Conservation (phyloP, 2,888 invertebrate genomes). For the Acrobasis repandana region DNA sequence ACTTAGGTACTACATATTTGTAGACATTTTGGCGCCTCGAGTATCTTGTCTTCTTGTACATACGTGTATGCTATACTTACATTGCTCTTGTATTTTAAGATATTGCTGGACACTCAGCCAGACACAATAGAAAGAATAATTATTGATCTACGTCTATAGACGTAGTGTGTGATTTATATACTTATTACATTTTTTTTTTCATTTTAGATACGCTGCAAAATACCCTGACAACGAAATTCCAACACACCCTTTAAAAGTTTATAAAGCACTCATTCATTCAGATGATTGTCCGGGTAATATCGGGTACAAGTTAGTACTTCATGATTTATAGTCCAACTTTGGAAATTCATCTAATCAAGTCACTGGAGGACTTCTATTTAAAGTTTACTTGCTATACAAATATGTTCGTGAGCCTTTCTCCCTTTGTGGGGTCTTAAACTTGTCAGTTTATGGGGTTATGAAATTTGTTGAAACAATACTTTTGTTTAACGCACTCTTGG, state of each 20-base stretch:
- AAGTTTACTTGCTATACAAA: not conserved
- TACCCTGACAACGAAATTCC: conserved; percentile 46
- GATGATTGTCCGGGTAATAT: conserved; percentile 58
- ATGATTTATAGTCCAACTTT: not conserved
- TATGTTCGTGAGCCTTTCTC: not conserved
- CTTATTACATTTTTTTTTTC: not conserved
- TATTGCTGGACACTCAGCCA: too few relatives aligned
- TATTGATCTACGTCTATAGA: too few relatives aligned
- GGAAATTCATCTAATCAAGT: not conserved
- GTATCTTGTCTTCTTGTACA: too few relatives aligned
- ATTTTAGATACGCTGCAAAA: conserved; percentile 52
- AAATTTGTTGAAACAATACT: not conserved
- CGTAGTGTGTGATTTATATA: not conserved
- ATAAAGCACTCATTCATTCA: conserved; percentile 50
- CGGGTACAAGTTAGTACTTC: conserved; percentile 48
- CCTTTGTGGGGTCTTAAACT: not conserved
- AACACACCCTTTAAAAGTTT: conserved; percentile 47
- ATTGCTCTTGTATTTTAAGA: too few relatives aligned
- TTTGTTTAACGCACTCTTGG: not conserved
- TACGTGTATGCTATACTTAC: too few relatives aligned
- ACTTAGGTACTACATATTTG: too few relatives aligned
- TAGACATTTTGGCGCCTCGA: too few relatives aligned
- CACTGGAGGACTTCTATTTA: not conserved
- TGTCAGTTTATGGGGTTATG: not conserved
- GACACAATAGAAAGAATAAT: too few relatives aligned